Evolutionary conservation across 92 coral and sea anemone species (phyloP).

Genomic region (Porites lobata): DNA sequence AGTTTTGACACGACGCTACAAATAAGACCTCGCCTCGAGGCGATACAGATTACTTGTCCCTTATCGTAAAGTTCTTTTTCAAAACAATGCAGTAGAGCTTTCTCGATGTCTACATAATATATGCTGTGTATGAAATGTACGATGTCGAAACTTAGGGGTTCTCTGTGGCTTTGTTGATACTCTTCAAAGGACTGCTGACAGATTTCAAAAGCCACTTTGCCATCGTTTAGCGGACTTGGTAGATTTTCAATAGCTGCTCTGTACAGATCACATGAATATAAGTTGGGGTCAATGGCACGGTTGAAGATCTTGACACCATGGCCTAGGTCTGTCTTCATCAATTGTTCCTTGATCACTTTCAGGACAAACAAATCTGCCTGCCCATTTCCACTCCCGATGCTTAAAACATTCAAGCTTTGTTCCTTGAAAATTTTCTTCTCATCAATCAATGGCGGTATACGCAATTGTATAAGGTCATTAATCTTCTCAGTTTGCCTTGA

Average conservation of each 20-base stretch:
- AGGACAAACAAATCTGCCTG: background rate
- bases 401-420: background rate
- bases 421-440: too few relatives aligned
- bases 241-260: background rate
- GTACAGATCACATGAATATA: background rate
- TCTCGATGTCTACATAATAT: too few relatives aligned
- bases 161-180: background rate
- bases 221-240: background rate
- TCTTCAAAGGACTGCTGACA: background rate
- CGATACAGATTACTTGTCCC: background rate
- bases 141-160: background rate
- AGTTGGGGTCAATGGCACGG: background rate
- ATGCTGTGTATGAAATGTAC: too few relatives aligned
- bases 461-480: too few relatives aligned
- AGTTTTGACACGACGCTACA: background rate
- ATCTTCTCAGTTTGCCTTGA: too few relatives aligned
- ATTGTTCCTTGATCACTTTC: background rate
- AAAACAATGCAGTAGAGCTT: background rate
- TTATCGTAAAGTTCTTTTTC: conserved; percentile 1
- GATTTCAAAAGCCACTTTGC: background rate
- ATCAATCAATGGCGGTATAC: too few relatives aligned
- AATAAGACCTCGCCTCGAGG: background rate
- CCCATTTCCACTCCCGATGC: background rate
- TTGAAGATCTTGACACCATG: background rate
- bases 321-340: background rate